Evolutionary conservation across 2,888 invertebrate genomes (phyloP).

Genomic region (Orthosia gothica): DNA sequence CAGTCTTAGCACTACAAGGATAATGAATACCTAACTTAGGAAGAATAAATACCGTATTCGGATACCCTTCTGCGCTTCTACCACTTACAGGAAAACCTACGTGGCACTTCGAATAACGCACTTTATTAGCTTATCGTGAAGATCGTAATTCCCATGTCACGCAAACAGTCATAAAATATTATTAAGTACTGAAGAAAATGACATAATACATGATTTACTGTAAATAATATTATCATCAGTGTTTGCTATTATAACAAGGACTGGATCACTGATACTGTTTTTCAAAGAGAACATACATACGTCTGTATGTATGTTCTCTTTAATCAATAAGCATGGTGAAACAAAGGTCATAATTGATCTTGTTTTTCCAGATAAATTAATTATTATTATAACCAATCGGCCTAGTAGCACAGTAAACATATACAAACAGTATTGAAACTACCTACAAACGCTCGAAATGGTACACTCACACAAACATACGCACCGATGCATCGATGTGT

Average conservation of each 20-base stretch:
- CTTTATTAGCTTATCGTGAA: neutral
- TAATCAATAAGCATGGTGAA: neutral
- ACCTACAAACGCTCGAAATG: too few relatives aligned
- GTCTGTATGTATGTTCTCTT: too few relatives aligned
- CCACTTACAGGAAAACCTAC: neutral
- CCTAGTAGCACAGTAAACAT: neutral
- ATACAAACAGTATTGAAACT: too few relatives aligned
- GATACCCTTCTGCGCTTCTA: neutral
- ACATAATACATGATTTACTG: constrained; percentile 22
- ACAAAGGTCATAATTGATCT: neutral
- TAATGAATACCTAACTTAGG: neutral
- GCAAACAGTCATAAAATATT: constrained; percentile 11
- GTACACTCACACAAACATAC: too few relatives aligned
- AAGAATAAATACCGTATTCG: neutral
- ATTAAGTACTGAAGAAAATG: constrained; percentile 33
- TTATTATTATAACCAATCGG: too few relatives aligned
- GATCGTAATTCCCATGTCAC: constrained; percentile 12
- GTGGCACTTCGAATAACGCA: neutral
- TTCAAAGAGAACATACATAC: constrained; percentile 5
- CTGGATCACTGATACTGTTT: constrained; percentile 1
- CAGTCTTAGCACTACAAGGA: too few relatives aligned
- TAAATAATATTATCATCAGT: constrained; percentile 16
- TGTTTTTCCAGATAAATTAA: too few relatives aligned
- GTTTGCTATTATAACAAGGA: constrained; percentile 16
- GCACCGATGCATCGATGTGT: too few relatives aligned